Percentiles rank a stretch among this genome's conserved stretches.
Conservation (phyloP, 2,797 vertebrate genomes). For the Enteromius anoplus region DNA sequence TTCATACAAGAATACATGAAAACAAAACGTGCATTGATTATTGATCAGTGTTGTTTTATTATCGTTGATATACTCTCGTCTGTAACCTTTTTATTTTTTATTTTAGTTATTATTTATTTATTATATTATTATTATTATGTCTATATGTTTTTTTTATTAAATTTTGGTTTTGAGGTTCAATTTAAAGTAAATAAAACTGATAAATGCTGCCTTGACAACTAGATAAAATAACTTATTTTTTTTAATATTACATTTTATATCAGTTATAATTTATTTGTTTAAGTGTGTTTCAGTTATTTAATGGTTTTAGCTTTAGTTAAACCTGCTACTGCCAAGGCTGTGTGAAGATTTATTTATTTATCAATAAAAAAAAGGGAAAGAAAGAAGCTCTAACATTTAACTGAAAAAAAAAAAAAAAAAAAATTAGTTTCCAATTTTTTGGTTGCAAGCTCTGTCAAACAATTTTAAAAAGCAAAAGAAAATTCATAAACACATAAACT, state of each 20-base stretch:
- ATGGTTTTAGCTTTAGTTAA: not conserved
- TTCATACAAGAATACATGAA: not conserved
- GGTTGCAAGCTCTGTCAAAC: not conserved
- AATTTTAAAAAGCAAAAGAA: not conserved
- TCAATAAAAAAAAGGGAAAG: too few relatives aligned
- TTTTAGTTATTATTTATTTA: not conserved
- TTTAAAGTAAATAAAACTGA: not conserved
- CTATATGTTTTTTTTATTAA: not conserved
- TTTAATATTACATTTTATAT: not conserved
- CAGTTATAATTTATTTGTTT: not conserved
- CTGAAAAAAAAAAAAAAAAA: not conserved
- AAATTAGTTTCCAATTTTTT: not conserved
- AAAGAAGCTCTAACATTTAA: not conserved
- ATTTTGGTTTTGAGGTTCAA: not conserved
- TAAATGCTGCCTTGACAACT: not conserved
- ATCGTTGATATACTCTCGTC: not conserved
- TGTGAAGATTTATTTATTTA: not conserved
- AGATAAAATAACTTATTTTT: not conserved
- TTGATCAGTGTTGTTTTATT: not conserved
- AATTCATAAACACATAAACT: constrained; percentile 3
- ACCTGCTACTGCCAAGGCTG: not conserved
- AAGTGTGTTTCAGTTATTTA: not conserved
- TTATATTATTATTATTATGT: not conserved
- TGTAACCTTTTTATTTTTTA: not conserved
- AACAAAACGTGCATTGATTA: not conserved